Evolutionary conservation across 2,888 invertebrate species (phyloP).

Genomic region (Lordiphosa fenestrarum): DNA sequence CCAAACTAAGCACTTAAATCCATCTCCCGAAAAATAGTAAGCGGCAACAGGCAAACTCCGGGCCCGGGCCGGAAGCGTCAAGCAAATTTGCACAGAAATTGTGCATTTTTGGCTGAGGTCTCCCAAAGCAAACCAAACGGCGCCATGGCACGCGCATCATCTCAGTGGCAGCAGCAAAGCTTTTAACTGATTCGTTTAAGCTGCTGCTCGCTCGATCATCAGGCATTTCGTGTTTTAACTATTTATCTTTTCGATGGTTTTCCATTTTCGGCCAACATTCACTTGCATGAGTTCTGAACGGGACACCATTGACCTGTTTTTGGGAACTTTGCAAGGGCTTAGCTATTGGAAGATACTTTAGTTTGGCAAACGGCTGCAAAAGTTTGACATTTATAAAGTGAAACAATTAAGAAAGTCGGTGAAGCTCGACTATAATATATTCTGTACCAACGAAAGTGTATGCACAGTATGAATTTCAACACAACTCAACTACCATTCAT

Average conservation of each 20-base stretch:
- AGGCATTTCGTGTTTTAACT: conserved; percentile 22
- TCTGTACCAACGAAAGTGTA: too few relatives aligned
- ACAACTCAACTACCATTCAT: too few relatives aligned
- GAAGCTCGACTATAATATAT: too few relatives aligned
- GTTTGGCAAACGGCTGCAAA: too few relatives aligned
- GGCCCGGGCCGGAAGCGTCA: conserved; percentile 59
- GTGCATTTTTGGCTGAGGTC: conserved; percentile 15
- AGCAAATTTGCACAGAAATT: conserved; percentile 63
- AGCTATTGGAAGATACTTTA: too few relatives aligned
- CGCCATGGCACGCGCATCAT: conserved; percentile 68
- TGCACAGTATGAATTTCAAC: too few relatives aligned
- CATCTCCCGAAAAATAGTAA: background rate
- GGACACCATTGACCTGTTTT: too few relatives aligned
- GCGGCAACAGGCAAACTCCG: too few relatives aligned
- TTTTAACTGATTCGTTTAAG: conserved; percentile 24
- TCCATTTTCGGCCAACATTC: background rate
- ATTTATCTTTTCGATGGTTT: conserved; percentile 6
- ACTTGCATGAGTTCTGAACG: too few relatives aligned
- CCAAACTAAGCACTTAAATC: conserved; percentile 9
- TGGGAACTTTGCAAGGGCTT: too few relatives aligned
- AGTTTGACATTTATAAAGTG: too few relatives aligned
- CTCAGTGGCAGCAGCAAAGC: conserved; percentile 39
- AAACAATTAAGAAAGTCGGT: too few relatives aligned
- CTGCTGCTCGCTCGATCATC: conserved; percentile 15
- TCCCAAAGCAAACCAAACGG: conserved; percentile 36